These are phyloP conservation scores for Percopsis omiscomaycus DNA, from an alignment of 2,797 vertebrate genomes.

Conservation along the genomic window DNA sequence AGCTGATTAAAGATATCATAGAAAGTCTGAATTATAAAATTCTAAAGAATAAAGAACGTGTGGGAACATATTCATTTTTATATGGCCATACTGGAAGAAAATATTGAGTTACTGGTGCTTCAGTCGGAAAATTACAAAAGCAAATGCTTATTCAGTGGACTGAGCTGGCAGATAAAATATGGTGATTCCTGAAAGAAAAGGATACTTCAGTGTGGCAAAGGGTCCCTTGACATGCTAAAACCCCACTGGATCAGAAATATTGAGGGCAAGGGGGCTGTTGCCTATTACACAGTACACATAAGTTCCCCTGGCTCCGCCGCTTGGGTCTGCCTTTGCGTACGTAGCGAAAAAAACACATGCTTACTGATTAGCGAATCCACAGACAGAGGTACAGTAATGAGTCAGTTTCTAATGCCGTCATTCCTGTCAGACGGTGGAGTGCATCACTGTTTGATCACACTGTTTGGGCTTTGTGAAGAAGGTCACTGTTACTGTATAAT, in stretches of 20 bases:
- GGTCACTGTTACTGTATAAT: conserved; percentile 9
- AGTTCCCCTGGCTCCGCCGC: conserved; percentile 22
- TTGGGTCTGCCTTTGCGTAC: conserved; percentile 21
- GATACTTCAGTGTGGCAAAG: conserved; percentile 49
- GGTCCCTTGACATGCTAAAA: conserved; percentile 43
- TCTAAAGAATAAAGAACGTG: conserved; percentile 29
- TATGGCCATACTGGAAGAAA: conserved; percentile 16
- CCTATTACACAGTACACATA: conserved; percentile 39
- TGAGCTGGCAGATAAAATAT: conserved; percentile 44
- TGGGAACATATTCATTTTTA: conserved; percentile 30
- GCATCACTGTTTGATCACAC: neutral
- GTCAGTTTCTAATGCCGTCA: too few species aligned
- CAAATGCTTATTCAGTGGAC: conserved; percentile 51
- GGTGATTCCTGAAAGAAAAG: conserved; percentile 52
- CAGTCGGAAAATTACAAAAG: conserved; percentile 51
- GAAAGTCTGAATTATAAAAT: too few species aligned
- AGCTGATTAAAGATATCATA: too few species aligned
- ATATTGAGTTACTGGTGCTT: conserved; percentile 39
- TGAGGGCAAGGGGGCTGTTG: conserved; percentile 33
- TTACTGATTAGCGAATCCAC: conserved; percentile 1
- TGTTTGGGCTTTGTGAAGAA: conserved; percentile 2
- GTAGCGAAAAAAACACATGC: conserved; percentile 5
- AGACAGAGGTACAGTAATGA: neutral
- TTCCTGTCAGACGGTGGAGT: neutral
- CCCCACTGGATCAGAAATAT: conserved; percentile 48